Evolutionary conservation across 2,797 vertebrate genomes (phyloP).

Genomic region (Argyrosomus regius): DNA sequence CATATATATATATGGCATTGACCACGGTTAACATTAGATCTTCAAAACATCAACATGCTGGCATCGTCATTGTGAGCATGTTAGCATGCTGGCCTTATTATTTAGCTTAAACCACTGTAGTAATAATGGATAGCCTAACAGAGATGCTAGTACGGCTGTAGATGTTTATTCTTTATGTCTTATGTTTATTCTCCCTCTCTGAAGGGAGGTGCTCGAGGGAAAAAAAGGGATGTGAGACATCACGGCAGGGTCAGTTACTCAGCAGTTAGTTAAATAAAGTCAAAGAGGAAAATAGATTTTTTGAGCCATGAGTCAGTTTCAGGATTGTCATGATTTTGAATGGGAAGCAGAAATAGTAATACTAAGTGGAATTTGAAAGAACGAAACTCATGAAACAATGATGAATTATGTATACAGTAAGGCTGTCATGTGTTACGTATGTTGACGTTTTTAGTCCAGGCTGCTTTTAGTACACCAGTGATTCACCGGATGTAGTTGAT

Average conservation of each 20-base stretch:
- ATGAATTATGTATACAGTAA: neutral
- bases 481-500: conserved; percentile 18
- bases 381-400: neutral
- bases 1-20: too few species aligned
- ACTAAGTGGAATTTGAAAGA: neutral
- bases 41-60: neutral
- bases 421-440: neutral
- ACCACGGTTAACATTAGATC: neutral
- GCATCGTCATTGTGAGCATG: neutral
- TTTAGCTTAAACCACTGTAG: neutral
- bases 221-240: neutral
- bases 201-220: neutral
- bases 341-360: conserved; percentile 13
- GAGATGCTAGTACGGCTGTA: neutral
- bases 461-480: conserved; percentile 8
- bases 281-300: neutral
- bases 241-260: neutral
- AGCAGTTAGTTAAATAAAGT: neutral
- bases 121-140: neutral
- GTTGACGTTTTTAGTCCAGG: neutral
- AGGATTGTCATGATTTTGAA: fast-evolving
- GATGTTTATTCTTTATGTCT: neutral
- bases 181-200: too few species aligned
- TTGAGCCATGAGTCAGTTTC: neutral
- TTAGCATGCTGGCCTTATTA: neutral